Evolutionary conservation across 2,113 vertebrate species (phyloP).

Genomic region (Amia ocellicauda): DNA sequence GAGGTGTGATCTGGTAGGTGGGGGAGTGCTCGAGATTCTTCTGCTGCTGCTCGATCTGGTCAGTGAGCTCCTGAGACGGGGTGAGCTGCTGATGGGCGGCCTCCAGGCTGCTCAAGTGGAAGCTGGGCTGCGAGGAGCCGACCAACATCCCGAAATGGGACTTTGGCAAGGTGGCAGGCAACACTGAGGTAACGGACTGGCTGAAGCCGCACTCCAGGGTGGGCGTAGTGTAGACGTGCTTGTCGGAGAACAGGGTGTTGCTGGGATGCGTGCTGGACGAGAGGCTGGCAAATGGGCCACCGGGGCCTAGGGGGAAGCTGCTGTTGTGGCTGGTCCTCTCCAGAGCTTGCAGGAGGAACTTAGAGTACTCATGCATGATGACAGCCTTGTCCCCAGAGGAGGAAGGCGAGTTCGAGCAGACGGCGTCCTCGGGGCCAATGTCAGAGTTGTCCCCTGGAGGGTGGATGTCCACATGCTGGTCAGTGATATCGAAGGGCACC

Average conservation of each 20-base stretch:
- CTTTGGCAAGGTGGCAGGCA: constrained; percentile 89
- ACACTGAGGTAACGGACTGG: constrained; percentile 87
- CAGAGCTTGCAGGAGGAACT: constrained; percentile 96
- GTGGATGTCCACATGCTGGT: constrained; percentile 91
- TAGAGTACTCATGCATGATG: constrained; percentile 96
- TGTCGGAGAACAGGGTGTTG: constrained; percentile 89
- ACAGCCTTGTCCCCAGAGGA: constrained; percentile 83
- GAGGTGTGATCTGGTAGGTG: constrained; percentile 81
- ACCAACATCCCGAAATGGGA: constrained; percentile 94
- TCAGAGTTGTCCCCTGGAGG: constrained; percentile 81
- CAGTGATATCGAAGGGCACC: constrained; percentile 87
- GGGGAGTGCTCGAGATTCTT: constrained; percentile 79
- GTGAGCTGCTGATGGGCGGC: constrained; percentile 94
- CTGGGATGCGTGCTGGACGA: constrained; percentile 84
- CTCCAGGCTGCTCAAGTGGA: constrained; percentile 88
- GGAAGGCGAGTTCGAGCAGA: constrained; percentile 73
- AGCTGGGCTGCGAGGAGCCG: constrained; percentile 82
- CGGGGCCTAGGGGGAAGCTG: constrained; percentile 82
- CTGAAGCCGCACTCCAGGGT: constrained; percentile 91
- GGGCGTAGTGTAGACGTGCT: constrained; percentile 88
- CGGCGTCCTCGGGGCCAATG: constrained; percentile 79
- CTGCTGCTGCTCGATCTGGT: constrained; percentile 93
- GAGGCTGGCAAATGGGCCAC: constrained; percentile 87
- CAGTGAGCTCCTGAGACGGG: constrained; percentile 96
- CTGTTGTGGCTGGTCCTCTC: constrained; percentile 94